Evolutionary conservation across 2,888 invertebrate genomes (phyloP), one percentile per base, ranked within the genome.

Genomic region (Limnephilus rhombicus): DNA sequence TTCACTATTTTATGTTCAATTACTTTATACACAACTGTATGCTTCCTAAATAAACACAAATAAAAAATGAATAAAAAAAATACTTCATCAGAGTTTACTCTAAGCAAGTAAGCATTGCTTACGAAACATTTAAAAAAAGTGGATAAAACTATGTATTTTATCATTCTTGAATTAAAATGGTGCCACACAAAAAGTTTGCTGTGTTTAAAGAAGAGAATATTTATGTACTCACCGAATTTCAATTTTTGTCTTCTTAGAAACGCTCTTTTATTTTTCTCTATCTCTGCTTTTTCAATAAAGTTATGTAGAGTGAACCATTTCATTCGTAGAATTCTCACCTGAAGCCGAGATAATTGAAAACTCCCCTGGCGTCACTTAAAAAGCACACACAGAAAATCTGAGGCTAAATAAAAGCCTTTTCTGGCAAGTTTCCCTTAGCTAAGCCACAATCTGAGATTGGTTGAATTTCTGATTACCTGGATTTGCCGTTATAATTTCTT

Each of bases 251-350:
- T 7, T 24, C 18, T 68, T 24, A 24, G 68, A 68, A 68, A 68
- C 9, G 9, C 68, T 68, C 1, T 24, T n/a, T 68, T 68, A 68
- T 68, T 24, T 68, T 68, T 68, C 7, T 68, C 24, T n/a, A 9
- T 68, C n/a, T 24, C 24, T 68, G n/a, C 68, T 24, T 68, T 68
- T 68, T 68, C 24, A 68, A 68, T 24, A 68, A 68, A 68, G 24
- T 68, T 68, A 68, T 68, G 68, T 68, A 68, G 68, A 68, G 68
- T 68, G 68, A 68, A 68, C 68, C 68, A 68, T n/a, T 68, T 68
- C 24, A 68, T 24, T 68, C 68, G 68, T 24, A 24, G 24, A 68
- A 68, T n/a, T 24, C 68, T 68, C 68, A 68, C 24, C 68, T 68
- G 24, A 68, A 68, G 68, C 68, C n/a, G 9, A 7, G 68, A 68